Base-by-base conservation (phyloP, 2,113 vertebrate genomes). In the Gallinago paraguaiae region DNA sequence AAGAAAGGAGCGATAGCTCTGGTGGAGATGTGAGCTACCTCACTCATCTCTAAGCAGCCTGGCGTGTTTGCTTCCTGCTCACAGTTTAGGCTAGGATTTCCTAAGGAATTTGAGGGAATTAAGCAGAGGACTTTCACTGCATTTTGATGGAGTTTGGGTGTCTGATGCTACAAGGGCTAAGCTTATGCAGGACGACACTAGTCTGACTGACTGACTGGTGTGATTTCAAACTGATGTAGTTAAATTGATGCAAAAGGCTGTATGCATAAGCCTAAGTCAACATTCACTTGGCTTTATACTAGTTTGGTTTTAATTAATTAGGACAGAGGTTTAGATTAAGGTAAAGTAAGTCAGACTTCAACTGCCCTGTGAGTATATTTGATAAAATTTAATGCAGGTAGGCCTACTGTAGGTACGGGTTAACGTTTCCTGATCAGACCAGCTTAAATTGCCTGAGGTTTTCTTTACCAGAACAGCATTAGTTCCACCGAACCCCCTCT, bases 281-380 rank as follows among this genome's bases (percentile, higher is more conserved):
- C 51, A 74, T 76, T 85, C 69, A 72, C 7, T 39, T 92, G 17
- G 59, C 69, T 93, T 82, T 74, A 5, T 60, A 86, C 50, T 27
- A 60, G 69, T 84, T 93, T 69, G 30, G 27, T 80, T 96, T 80
- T 87, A 95, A 79, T 87, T 61, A 80, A 82, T 93, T 90, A 85
- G 78, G 67, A 87, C 10, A 87, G 56, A 79, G 43, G 23, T 51
- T 92, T 92, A 89, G 91, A 81, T 27, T 46, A 39, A 56, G 28
- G 37, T 67, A 75, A 87, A 57, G 11, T 82, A 31, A 76, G 37
- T 69, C 54, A 57, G 30, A 87, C 43, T 77, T 88, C 75, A 75
- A 69, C 67, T 76, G 81, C 95, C 57, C 54, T 37, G 23, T 53
- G 45, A 41, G 4, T 68, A 17, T 71, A 43, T 79, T 89, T 85